phyloP scores from a whole-genome alignment of 1,140 invertebrate genomes.

The Drosophila ohnishii region DNA sequence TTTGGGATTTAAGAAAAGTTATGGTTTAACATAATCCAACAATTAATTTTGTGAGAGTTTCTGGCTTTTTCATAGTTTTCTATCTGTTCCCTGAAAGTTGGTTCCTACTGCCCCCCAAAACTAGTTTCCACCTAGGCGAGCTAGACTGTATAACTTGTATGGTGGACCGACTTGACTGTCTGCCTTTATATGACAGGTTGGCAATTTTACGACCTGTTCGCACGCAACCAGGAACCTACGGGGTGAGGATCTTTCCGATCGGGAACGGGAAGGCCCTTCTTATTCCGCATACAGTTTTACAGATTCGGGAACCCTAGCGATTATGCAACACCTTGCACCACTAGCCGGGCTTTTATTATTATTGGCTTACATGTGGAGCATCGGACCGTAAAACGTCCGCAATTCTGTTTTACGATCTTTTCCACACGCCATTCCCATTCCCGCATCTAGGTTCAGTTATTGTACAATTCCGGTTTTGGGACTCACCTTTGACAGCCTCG shows the following conservation, averaged over 20 bases:
- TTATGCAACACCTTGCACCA: constrained; percentile 40
- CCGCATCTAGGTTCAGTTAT: neutral
- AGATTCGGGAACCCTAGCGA: constrained; percentile 12
- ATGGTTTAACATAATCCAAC: neutral
- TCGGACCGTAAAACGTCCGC: constrained; percentile 41
- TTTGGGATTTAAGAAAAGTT: neutral
- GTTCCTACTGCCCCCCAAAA: constrained; percentile 7
- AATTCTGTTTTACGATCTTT: constrained; percentile 19
- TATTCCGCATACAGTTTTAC: constrained; percentile 22
- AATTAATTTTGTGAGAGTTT: neutral
- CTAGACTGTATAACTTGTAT: constrained; percentile 18
- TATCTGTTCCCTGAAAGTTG: neutral
- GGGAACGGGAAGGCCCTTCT: constrained; percentile 28
- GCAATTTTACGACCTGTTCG: constrained; percentile 33
- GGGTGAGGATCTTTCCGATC: constrained; percentile 14
- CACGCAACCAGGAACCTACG: constrained; percentile 21
- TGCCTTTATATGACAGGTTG: constrained; percentile 33
- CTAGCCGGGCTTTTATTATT: constrained; percentile 23
- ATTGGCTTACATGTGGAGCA: constrained; percentile 46
- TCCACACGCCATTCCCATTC: constrained; percentile 1
- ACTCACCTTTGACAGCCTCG: constrained; percentile 82
- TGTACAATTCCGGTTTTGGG: constrained; percentile 20
- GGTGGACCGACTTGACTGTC: constrained; percentile 1
- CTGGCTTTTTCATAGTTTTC: neutral
- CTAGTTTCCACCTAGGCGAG: constrained; percentile 11